Conservation (phyloP, 2,888 invertebrate species). For the Ectropis crepuscularia region DNA sequence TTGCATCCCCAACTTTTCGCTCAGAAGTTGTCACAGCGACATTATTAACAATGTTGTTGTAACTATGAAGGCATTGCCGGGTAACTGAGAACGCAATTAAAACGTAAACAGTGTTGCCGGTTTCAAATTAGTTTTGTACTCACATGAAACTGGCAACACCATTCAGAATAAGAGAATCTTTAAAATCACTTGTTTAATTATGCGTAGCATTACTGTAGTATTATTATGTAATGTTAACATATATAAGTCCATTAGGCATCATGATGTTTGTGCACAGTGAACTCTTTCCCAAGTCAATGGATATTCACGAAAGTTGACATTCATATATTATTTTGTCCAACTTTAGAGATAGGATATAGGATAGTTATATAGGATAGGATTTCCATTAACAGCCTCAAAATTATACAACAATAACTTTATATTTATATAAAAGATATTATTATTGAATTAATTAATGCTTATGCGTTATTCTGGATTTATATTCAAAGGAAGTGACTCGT, state of each 20-base stretch:
- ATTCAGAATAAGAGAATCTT: not conserved
- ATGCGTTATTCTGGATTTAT: too few relatives aligned
- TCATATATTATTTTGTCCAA: not conserved
- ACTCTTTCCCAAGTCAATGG: too few relatives aligned
- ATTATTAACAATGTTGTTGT: slow-evolving; percentile 28
- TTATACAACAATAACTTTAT: too few relatives aligned
- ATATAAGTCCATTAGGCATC: too few relatives aligned
- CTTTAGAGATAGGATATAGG: too few relatives aligned
- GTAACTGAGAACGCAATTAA: slow-evolving; percentile 23
- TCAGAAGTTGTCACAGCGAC: slow-evolving; percentile 23
- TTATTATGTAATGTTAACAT: too few relatives aligned
- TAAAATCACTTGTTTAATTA: not conserved
- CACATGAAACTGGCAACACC: slow-evolving; percentile 2
- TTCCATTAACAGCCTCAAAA: too few relatives aligned
- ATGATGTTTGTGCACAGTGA: too few relatives aligned
- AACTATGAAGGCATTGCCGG: slow-evolving; percentile 26
- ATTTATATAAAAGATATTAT: too few relatives aligned
- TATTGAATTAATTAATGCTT: too few relatives aligned
- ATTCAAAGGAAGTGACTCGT: too few relatives aligned
- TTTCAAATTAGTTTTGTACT: slow-evolving; percentile 24
- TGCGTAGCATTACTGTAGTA: not conserved
- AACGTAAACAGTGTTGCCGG: slow-evolving; percentile 13
- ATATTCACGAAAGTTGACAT: not conserved
- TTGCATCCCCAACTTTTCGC: slow-evolving; percentile 26
- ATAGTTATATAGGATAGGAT: too few relatives aligned